phyloP scores from a whole-genome alignment of 1,140 invertebrate species.

The Helicorthomorpha holstii region DNA sequence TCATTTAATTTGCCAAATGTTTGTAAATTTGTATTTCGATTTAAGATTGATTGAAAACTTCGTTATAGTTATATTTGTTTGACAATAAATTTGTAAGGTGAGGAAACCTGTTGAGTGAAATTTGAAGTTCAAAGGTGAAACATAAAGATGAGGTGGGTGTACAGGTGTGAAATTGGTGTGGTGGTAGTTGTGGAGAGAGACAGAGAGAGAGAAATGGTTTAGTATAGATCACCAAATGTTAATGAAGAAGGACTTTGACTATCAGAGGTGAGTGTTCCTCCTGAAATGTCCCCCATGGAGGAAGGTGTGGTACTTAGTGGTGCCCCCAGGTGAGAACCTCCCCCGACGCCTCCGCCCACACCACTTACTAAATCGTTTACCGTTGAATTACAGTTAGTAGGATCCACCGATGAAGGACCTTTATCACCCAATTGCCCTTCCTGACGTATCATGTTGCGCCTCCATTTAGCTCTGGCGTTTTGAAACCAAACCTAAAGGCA shows the following conservation, averaged over 20 bases:
- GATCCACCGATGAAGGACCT: slow-evolving; percentile 1
- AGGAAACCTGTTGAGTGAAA: no score
- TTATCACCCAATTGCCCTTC: slow-evolving; percentile 36
- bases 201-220: no score
- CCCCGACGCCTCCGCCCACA: not conserved
- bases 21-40: no score
- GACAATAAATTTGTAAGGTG: no score
- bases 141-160: no score
- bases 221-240: slow-evolving; percentile 7
- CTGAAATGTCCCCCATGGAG: slow-evolving; percentile 1
- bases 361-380: not conserved
- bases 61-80: no score
- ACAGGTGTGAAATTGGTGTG: no score
- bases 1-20: no score
- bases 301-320: not conserved
- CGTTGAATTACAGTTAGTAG: not conserved
- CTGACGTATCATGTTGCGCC: slow-evolving; percentile 75
- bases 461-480: slow-evolving; percentile 93
- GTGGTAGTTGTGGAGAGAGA: no score
- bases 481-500: slow-evolving; percentile 90
- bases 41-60: no score
- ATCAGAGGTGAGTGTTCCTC: not conserved
- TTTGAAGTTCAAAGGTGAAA: no score
- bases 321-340: not conserved
- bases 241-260: slow-evolving; percentile 3